Base-by-base conservation (phyloP, 2,888 invertebrate genomes). In the Mesorhabditis spiculigera region DNA sequence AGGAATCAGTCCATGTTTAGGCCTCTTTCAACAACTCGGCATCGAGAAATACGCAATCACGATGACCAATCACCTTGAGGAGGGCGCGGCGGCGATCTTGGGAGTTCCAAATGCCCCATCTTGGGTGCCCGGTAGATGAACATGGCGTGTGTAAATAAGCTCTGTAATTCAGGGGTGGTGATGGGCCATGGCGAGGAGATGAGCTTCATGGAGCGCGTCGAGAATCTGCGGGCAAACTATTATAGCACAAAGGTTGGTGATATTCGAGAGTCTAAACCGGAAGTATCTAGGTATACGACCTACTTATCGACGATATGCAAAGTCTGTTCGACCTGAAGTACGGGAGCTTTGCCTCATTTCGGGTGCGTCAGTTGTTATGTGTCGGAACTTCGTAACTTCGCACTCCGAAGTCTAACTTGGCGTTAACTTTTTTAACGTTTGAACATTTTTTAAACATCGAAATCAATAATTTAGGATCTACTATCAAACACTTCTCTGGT, bases 51-150 rank as follows among this genome's bases (percentile, higher is more conserved):
- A 50, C 58, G 58, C 58, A n/a, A n/a, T 50, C 10, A 50, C 58
- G n/a, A 50, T 50, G 58, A 50, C 58, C 10, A 50, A 50, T 50
- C 58, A 50, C n/a, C n/a, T 50, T 10, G 58, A 50, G 58, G 58
- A 50, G 58, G 58, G 58, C 8, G 58, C 58, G 8, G 58, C 58
- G 8, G 58, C 58, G 10, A 50, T 50, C n/a, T n/a, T 50, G 8
- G 58, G 58, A 50, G 58, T 50, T n/a, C 58, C 58, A n/a, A 50
- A 50, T 50, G 58, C 58, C n/a, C 58, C n/a, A n/a, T 50, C 58
- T 50, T 50, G 58, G 58, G 58, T 50, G 8, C 58, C 58, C 8
- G 58, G 58, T 50, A 13, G 58, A 50, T 13, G n/a, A 13, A 10
- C 8, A n/a, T 2, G n/a, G n/a, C 3, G n/a, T 50, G n/a, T 50